Base-by-base conservation (phyloP, 2,888 invertebrate genomes). In the Aphodius granarius region DNA sequence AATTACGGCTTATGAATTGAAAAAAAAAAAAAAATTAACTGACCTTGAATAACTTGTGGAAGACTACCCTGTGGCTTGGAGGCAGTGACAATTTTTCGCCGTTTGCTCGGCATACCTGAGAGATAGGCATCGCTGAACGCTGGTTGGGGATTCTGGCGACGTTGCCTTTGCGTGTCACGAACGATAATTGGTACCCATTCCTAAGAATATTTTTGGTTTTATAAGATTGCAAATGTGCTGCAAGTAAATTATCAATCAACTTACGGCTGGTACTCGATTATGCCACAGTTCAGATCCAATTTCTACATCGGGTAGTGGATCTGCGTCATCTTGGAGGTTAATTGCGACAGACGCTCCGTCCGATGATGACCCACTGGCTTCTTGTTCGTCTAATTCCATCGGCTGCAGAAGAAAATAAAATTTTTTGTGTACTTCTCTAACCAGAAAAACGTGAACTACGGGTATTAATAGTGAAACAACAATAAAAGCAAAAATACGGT, bases 161-260 rank as follows among this genome's bases (percentile, higher is more conserved):
- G 89, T 86, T 96, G 97, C 75, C 91, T 88, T 81, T 92, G 91
- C 71, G 93, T 90, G 86, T 98, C 97, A 76, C 93, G 91, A 6
- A 94, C 91, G 79, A 98, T 94, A 79, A 97, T 93, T 6, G 97
- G 96, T 78, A 96, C 93, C 97, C 97, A 97, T 78, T 94, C 93
- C 90, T 91, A 74, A 13, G 68, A 15, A 63, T 43, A 3, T 6
- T 75, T 71, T 18, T 66, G 71, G n/a, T 21, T 71, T 15, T 74
- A 9, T 77, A 16, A 66, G 0, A 23, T 71, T 73, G 13, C 2
- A 72, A 43, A 71, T 17, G 15, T 18, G 3, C 22, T 22, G 73
- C 18, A 13, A 2, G 43, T 16, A 66, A n/a, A 23, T 9, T 13
- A 5, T 68, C 5, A 16, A 18, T 65, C 13, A 62, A 85, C 87